Percentiles rank a stretch among this genome's conserved stretches.
These are phyloP conservation scores for Ophraella communa DNA, from an alignment of 2,888 invertebrate species.

Conservation along the genomic window DNA sequence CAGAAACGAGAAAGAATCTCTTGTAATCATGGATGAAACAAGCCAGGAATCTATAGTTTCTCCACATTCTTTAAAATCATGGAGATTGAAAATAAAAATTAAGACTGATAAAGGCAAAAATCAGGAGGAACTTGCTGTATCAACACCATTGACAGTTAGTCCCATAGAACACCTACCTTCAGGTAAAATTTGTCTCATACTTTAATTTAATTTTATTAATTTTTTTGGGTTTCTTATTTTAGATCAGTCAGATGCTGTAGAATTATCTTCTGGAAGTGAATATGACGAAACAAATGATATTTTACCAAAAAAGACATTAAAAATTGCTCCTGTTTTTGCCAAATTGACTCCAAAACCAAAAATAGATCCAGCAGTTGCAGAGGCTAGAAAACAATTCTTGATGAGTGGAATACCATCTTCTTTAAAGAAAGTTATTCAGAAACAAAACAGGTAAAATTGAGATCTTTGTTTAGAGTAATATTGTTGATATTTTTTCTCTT, in stretches of 20 bases:
- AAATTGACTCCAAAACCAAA: conserved; percentile 63
- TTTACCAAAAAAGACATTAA: conserved; percentile 49
- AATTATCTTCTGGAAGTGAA: conserved; percentile 36
- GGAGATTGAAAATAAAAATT: conserved; percentile 43
- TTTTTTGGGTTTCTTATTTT: not conserved
- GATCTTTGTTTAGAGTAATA: not conserved
- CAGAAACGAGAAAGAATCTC: not conserved
- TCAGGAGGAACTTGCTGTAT: conserved; percentile 9
- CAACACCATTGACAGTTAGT: conserved; percentile 6
- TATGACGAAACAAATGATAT: conserved; percentile 23
- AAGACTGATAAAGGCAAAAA: conserved; percentile 29
- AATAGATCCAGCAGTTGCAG: conserved; percentile 64
- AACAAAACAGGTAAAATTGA: conserved; percentile 57
- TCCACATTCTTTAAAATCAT: conserved; percentile 30
- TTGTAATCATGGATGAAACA: conserved; percentile 9
- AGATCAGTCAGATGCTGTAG: not conserved
- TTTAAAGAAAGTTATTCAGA: conserved; percentile 64
- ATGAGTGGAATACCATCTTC: conserved; percentile 75
- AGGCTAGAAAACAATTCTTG: conserved; percentile 74
- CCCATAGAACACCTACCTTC: not conserved
- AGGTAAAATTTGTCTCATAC: not conserved
- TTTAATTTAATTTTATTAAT: not conserved
- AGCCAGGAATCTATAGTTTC: conserved; percentile 21
- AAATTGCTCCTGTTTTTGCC: conserved; percentile 76
- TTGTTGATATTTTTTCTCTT: conserved; percentile 1